Evolutionary conservation across 2,113 vertebrate species (phyloP), one percentile per base, ranked within the genome.

Genomic region (Hippopotamus amphibius): DNA sequence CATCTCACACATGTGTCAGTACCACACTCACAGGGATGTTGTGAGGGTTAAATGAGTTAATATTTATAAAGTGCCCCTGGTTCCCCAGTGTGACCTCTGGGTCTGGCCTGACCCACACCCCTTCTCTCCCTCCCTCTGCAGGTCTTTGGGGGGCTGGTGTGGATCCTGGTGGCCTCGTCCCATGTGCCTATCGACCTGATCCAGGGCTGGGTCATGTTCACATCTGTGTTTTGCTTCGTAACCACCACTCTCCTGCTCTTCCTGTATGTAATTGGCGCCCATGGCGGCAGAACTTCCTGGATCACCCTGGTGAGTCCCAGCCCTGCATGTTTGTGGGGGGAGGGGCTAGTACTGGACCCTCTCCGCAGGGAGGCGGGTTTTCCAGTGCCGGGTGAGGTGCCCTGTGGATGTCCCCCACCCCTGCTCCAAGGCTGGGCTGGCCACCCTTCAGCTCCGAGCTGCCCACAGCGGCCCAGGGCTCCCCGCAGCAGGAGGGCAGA

Each of bases 141-240:
- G 99, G 97, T 99, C 76, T 98, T 99, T 10, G 99, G 99, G 3
- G 99, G 99, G 59, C 97, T 99, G 85, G 99, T 99, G 7, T 99
- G 99, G 99, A 99, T 98, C 63, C 98, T 99, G 72, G 96, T 99
- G 14, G 99, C 99, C 5, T 99, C 99, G 0, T 98, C 98, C 7
- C 48, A 1, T 0, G 92, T 99, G 16, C 0, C 0, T 0, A 5
- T 81, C 0, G 15, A 16, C 0, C 97, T 99, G 84, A 93, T 98
- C 46, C 97, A 98, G 97, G 99, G 99, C 80, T 99, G 99, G 99
- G 99, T 99, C 95, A 99, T 99, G 99, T 99, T 99, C 12, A 99
- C 99, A 61, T 99, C 99, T 0, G 69, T 99, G 90, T 99, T 99
- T 98, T 99, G 99, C 96, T 99, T 99, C 6, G 21, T 99, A 37